Evolutionary conservation across 2,797 vertebrate genomes (phyloP), one percentile per base, ranked within the genome.

Genomic region (Semotilus atromaculatus): DNA sequence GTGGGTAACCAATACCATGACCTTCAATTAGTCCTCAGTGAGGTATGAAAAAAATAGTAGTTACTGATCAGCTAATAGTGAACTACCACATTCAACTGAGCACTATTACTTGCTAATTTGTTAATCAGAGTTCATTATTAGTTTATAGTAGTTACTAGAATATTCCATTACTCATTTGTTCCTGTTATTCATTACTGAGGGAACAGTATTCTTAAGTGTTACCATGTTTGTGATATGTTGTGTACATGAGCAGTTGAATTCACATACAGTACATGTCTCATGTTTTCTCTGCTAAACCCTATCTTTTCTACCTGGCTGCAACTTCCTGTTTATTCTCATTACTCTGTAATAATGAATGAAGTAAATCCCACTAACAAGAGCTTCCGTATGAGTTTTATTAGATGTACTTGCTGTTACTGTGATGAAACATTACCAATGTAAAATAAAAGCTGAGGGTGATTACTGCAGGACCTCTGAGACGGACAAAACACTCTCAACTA

Each of bases 391-490:
- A 40, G 34, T 68, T 36, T 34, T 84, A n/a, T 43, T 55, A 34
- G 26, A 68, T 77, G 73, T 43, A 70, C 45, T 51, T 68, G 8
- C n/a, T 78, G 29, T 83, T 77, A 36, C 5, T 21, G 55, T 71
- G 31, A 48, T 76, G 36, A 64, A 83, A 70, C 62, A 68, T 70
- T 40, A 45, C 48, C 11, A 34, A 77, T 58, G 64, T 78, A 43
- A 58, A 84, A 78, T 40, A 40, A 43, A 76, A 83, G 45, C 19
- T 76, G 45, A 19, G 34, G 5, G 36, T 84, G 48, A 77, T 84
- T 70, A 40, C 34, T 60, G 26, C 51, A 70, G 74, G 36, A 40
- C 3, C 51, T 45, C 48, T 43, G 64, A 60, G 51, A 29, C 0
- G n/a, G 48, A 83, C n/a, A 68, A 68, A 43, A 83, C 62, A 45